These are phyloP conservation scores for Pangasius djambal DNA, from an alignment of 2,797 vertebrate species.

Conservation along the genomic window DNA sequence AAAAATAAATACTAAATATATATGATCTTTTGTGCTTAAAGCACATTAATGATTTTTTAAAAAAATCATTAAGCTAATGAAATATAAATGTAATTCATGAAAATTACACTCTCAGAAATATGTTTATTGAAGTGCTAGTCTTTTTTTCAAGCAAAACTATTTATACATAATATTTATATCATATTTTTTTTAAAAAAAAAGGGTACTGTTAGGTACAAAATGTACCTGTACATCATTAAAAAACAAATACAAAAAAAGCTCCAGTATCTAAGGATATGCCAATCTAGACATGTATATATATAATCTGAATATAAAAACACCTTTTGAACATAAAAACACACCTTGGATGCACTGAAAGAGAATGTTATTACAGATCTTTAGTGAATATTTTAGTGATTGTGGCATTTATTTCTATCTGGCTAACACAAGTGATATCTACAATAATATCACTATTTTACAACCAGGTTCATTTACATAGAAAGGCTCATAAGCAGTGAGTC, in stretches of 20 bases:
- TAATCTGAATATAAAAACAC: background rate
- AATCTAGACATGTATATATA: background rate
- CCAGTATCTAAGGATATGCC: background rate
- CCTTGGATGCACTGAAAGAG: background rate
- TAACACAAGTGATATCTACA: background rate
- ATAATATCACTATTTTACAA: conserved; percentile 1
- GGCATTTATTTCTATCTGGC: background rate
- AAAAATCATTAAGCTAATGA: background rate
- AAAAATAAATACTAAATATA: background rate
- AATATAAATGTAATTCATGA: background rate
- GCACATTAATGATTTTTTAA: background rate
- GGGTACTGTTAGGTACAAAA: background rate
- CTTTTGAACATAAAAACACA: background rate
- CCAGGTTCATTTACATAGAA: conserved; percentile 12
- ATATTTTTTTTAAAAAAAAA: background rate
- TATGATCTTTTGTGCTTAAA: background rate
- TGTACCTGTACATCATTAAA: background rate
- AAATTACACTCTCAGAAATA: background rate
- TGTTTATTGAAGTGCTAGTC: background rate
- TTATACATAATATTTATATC: background rate
- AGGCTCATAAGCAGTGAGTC: background rate
- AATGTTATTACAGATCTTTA: background rate
- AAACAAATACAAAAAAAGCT: background rate
- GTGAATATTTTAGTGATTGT: background rate
- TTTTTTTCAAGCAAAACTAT: background rate